phyloP scores from a whole-genome alignment of 1,140 invertebrate genomes.

The Zaprionus inermis region DNA sequence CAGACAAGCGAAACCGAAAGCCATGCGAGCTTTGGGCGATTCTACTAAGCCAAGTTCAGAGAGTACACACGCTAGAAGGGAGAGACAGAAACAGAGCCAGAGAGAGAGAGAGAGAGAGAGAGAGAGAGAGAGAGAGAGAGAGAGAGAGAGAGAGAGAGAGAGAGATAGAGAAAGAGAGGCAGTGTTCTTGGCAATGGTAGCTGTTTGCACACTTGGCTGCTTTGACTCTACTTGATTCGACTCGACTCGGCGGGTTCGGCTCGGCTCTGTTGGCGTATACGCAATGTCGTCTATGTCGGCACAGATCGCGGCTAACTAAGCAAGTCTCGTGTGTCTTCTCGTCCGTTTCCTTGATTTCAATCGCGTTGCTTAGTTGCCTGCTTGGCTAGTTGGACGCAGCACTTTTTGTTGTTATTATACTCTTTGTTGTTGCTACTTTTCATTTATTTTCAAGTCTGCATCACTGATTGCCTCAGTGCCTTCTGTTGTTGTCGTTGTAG shows the following conservation, averaged over 20 bases:
- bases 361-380: constrained; percentile 49
- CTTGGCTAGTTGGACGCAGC: constrained; percentile 38
- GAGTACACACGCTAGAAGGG: not conserved
- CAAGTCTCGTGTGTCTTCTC: constrained; percentile 30
- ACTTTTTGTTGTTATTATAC: constrained; percentile 43
- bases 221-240: constrained; percentile 28
- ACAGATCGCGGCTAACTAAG: constrained; percentile 62
- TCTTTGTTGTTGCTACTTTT: constrained; percentile 33
- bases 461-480: constrained; percentile 49
- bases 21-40: constrained; percentile 32
- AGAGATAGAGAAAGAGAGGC: not conserved
- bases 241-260: constrained; percentile 13
- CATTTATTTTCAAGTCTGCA: constrained; percentile 55
- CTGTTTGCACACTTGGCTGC: constrained; percentile 74
- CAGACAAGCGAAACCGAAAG: constrained; percentile 43
- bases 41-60: constrained; percentile 71
- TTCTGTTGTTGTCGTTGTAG: constrained; percentile 24
- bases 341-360: constrained; percentile 79
- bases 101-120: not conserved
- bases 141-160: not conserved
- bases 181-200: constrained; percentile 76
- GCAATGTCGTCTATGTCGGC: constrained; percentile 73
- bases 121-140: constrained; percentile 6
- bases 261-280: constrained; percentile 66
- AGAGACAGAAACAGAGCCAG: not conserved